Evolutionary conservation across 2,888 invertebrate genomes (phyloP), one percentile per base, ranked within the genome.

Genomic region (Phragmatobia fuliginosa): DNA sequence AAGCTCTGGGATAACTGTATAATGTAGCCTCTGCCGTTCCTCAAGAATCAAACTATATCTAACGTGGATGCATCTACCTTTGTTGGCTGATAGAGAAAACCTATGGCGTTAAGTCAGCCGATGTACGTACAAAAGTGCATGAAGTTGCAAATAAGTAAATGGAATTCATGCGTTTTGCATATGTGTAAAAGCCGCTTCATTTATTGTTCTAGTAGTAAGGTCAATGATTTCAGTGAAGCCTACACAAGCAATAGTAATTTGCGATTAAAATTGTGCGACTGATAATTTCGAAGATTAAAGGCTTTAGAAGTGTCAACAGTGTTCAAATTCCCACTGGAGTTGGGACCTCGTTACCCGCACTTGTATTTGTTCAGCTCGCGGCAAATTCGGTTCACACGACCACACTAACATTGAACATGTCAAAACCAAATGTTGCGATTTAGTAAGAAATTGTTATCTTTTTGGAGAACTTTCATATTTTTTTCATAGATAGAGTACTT

Each of bases 281-380:
- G 52, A n/a, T 59, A 36, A 68, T 63, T 64, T 52, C n/a, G 49
- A 65, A 65, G 52, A 69, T 61, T 65, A 21, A 28, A 31, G 49
- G 38, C 58, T 64, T 61, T 66, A 60, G 63, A 75, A 77, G 71
- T 79, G 77, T 69, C 77, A 77, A 73, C 72, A 69, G 45, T 65
- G 45, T 68, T 68, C 61, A 31, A 71, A 75, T 72, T 73, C 75
- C 73, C 82, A 31, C 0, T 64, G 68, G 77, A 33, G 52, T 18
- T 31, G 71, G 52, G 36, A 68, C 67, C 85, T 88, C 88, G 88
- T 88, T 88, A 88, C 70, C 77, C 52, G 68, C 76, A 80, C 82
- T 88, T 88, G 88, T 87, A 73, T 85, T 85, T 84, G 83, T 82
- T 77, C 82, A 83, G 78, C 64, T 10, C 59, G 36, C 65, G 32